These are phyloP conservation scores for Emydoidea blandingii DNA, from an alignment of 2,797 vertebrate species.

Conservation along the genomic window DNA sequence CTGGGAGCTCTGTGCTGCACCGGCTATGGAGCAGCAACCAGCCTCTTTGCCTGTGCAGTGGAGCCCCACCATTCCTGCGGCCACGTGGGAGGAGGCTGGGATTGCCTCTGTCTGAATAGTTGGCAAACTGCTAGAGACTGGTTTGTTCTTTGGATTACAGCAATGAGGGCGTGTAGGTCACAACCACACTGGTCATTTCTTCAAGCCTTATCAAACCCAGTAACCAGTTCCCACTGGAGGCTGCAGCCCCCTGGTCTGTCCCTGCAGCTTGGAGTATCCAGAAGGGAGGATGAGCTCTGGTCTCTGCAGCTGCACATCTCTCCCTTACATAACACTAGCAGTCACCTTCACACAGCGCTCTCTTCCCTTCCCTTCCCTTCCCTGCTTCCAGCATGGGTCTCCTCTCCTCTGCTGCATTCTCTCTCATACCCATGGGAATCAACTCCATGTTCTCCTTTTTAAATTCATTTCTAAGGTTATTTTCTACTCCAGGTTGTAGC, in stretches of 20 bases:
- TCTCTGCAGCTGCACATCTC: neutral
- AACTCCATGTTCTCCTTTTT: accelerated
- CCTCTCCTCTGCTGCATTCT: neutral
- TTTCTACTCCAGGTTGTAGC: neutral
- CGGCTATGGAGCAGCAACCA: accelerated
- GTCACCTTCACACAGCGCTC: too few species aligned
- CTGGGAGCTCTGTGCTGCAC: too few species aligned
- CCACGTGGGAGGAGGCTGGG: neutral
- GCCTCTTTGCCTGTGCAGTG: neutral
- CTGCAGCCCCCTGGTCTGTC: neutral
- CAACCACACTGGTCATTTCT: neutral
- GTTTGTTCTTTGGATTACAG: neutral
- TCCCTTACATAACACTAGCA: too few species aligned
- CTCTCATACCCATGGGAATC: accelerated
- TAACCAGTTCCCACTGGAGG: neutral
- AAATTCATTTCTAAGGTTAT: neutral
- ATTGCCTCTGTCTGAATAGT: neutral
- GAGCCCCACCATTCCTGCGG: neutral
- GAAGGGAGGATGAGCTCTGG: neutral
- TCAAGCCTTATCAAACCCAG: neutral
- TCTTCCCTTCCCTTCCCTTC: neutral
- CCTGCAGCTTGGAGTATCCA: neutral
- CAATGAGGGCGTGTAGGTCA: neutral
- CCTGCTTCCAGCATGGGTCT: neutral
- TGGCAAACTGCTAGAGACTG: neutral